Evolutionary conservation across 2,888 invertebrate species (phyloP).

Genomic region (Andricus curvator): DNA sequence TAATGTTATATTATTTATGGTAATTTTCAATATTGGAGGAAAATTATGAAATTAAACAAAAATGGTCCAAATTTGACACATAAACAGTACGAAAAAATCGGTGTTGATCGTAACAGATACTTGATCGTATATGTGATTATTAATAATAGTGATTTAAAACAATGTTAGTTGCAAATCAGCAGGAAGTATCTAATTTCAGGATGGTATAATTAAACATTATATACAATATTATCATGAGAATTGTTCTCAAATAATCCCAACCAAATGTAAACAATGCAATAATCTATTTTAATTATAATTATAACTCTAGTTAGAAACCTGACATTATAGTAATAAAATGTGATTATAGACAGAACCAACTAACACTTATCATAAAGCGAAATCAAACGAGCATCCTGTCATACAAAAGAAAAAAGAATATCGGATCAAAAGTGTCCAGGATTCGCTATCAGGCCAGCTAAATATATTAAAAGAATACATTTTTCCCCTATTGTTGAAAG

Average conservation of each 20-base stretch:
- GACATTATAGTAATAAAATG: conserved; percentile 2
- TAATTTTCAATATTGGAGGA: too few relatives aligned
- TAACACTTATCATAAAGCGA: neutral
- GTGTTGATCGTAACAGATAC: neutral
- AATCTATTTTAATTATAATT: conserved; percentile 1
- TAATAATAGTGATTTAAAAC: neutral
- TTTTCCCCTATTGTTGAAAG: too few relatives aligned
- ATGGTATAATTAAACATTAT: conserved; percentile 9
- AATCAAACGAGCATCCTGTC: neutral
- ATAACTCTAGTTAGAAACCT: neutral
- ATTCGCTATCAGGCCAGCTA: neutral
- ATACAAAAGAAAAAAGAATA: neutral
- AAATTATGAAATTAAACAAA: neutral
- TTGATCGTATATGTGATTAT: neutral
- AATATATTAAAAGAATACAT: too few relatives aligned
- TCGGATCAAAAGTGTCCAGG: neutral
- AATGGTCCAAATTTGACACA: neutral
- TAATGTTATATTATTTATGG: too few relatives aligned
- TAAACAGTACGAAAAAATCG: too few relatives aligned
- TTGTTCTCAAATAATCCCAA: conserved; percentile 10
- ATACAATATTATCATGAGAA: conserved; percentile 13
- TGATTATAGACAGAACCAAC: neutral
- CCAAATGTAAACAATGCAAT: conserved; percentile 14
- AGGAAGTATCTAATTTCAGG: conserved; percentile 27
- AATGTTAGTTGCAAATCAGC: neutral